A percentile compares a stretch with the other conserved stretches of the same genome.
These are phyloP conservation scores for Hippocampus kuda DNA, from an alignment of 2,797 vertebrate species.

Conservation along the genomic window DNA sequence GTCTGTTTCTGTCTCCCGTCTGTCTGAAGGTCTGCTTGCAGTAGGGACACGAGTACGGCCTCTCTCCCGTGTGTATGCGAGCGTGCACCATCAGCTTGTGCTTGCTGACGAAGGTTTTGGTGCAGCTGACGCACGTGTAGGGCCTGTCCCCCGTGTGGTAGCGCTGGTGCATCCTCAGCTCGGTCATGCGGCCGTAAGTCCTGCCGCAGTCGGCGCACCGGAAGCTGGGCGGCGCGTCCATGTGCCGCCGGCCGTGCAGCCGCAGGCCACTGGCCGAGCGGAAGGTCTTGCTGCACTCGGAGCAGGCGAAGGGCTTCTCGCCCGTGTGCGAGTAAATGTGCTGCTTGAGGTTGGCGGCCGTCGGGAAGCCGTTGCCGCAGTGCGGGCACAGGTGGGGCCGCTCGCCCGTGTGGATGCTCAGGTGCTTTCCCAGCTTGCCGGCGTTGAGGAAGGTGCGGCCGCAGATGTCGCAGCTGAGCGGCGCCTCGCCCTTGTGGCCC, in stretches of 20 bases:
- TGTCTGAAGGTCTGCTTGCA: conserved; percentile 61
- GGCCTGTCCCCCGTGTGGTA: conserved; percentile 63
- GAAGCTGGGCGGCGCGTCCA: conserved; percentile 53
- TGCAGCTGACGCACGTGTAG: conserved; percentile 53
- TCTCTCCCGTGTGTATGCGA: conserved; percentile 61
- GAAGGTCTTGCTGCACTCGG: conserved; percentile 55
- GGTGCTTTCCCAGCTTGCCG: conserved; percentile 70
- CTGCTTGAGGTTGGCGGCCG: conserved; percentile 68
- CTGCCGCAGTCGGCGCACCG: conserved; percentile 53
- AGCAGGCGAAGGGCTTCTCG: conserved; percentile 54
- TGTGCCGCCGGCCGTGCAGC: conserved; percentile 53
- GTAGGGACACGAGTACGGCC: conserved; percentile 55
- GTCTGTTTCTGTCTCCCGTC: conserved; percentile 60
- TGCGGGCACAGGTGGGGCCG: conserved; percentile 65
- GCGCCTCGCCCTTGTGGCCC: conserved; percentile 52
- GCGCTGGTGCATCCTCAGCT: conserved; percentile 63
- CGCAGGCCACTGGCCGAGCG: conserved; percentile 48
- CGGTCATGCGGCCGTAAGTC: conserved; percentile 57
- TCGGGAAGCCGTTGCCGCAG: conserved; percentile 72
- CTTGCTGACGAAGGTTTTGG: conserved; percentile 57
- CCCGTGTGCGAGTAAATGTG: conserved; percentile 67
- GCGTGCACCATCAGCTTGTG: conserved; percentile 61
- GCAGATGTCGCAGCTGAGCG: conserved; percentile 60
- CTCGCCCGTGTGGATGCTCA: conserved; percentile 71
- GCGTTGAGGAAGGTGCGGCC: conserved; percentile 71